Evolutionary conservation across 2,113 vertebrate species (phyloP).

Genomic region (Entomyzon cyanotis): DNA sequence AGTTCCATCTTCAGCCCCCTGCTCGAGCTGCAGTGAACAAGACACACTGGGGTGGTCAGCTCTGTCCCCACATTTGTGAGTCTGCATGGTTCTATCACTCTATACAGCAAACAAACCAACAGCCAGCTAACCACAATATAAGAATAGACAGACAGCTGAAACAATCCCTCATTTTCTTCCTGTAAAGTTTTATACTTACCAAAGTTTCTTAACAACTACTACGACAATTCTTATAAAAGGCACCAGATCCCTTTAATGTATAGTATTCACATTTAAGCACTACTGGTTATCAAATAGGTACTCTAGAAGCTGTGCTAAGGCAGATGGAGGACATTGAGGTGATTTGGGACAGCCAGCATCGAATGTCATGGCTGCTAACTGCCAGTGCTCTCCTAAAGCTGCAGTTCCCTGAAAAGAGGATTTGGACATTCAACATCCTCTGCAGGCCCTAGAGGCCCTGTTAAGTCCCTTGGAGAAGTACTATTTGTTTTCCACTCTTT

Average conservation of each 20-base stretch:
- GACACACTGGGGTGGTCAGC: accelerated
- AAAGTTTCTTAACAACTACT: background rate
- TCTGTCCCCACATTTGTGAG: background rate
- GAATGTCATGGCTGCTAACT: background rate
- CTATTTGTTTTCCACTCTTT: background rate
- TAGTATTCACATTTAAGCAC: background rate
- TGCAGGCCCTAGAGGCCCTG: accelerated
- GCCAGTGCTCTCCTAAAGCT: background rate
- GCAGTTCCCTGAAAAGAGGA: background rate
- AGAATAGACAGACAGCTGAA: background rate
- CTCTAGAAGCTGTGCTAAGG: background rate
- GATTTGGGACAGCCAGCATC: background rate
- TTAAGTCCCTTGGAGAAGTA: background rate
- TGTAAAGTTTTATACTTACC: background rate
- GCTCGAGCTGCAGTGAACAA: background rate
- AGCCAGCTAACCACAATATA: accelerated
- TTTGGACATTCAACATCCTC: accelerated
- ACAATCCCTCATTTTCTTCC: background rate
- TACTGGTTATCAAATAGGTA: background rate
- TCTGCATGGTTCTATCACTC: accelerated
- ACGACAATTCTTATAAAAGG: background rate
- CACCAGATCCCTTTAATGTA: background rate
- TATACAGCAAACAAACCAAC: background rate
- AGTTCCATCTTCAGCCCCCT: accelerated
- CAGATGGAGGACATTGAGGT: background rate